Conservation (phyloP, 2,888 invertebrate genomes). For the Phalera bucephala region DNA sequence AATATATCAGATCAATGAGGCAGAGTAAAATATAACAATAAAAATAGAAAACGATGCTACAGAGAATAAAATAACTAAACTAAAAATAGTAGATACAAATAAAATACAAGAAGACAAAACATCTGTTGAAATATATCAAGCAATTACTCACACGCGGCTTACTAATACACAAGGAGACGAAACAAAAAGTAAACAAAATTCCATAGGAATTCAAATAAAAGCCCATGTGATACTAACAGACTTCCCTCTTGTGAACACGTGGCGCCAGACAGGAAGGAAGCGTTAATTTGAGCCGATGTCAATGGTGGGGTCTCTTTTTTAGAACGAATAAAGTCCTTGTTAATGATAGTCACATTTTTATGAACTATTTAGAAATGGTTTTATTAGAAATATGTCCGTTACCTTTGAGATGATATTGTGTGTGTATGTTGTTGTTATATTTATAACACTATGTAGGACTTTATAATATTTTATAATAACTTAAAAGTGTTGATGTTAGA, state of each 20-base stretch:
- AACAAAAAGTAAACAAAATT: constrained; percentile 25
- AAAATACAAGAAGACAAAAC: constrained; percentile 7
- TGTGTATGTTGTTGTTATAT: too few species aligned
- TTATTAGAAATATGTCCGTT: background rate
- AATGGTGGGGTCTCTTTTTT: constrained; percentile 36
- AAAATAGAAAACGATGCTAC: too few species aligned
- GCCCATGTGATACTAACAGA: constrained; percentile 18
- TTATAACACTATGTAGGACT: too few species aligned
- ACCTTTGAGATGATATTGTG: too few species aligned
- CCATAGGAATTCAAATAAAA: constrained; percentile 39
- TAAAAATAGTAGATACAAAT: too few species aligned
- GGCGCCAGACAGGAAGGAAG: constrained; percentile 55
- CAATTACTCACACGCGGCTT: constrained; percentile 4
- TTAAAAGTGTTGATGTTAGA: too few species aligned
- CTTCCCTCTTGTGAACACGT: constrained; percentile 48
- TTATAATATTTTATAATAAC: too few species aligned
- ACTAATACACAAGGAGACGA: constrained; percentile 7
- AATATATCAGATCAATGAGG: too few species aligned
- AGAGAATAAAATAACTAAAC: too few species aligned
- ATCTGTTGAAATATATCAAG: constrained; percentile 17
- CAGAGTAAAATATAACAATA: too few species aligned
- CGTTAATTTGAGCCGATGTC: constrained; percentile 46
- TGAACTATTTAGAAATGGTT: background rate
- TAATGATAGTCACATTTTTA: constrained; percentile 6
- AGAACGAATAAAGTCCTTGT: constrained; percentile 13